These are phyloP conservation scores for Sturnira hondurensis DNA, from an alignment of 2,113 vertebrate genomes.

Conservation along the genomic window DNA sequence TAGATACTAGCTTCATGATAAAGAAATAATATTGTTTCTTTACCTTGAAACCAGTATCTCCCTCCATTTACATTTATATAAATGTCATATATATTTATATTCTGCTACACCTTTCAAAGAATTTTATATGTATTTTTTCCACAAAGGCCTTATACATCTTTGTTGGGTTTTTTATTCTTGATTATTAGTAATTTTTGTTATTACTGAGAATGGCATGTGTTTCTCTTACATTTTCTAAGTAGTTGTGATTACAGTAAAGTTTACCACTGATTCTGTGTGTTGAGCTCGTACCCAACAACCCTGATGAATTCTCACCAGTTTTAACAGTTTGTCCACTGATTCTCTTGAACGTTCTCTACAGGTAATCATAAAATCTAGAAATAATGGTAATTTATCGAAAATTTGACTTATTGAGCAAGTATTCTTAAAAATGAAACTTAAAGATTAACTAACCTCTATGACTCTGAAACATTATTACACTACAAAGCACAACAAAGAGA, in stretches of 20 bases:
- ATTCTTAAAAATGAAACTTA: not conserved
- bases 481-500: not conserved
- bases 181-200: not conserved
- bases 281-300: not conserved
- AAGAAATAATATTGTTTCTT: not conserved
- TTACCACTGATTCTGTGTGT: not conserved
- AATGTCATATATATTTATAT: not conserved
- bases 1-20: too few relatives aligned
- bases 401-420: not conserved
- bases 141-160: not conserved
- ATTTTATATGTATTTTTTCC: conserved; percentile 7
- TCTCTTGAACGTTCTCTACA: not conserved
- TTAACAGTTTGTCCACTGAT: not conserved
- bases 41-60: not conserved
- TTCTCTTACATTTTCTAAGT: conserved; percentile 6
- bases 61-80: not conserved
- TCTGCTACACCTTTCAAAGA: not conserved
- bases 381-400: not conserved
- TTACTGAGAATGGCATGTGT: not conserved
- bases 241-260: not conserved
- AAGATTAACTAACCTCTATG: not conserved
- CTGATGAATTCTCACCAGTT: not conserved
- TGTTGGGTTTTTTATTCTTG: not conserved
- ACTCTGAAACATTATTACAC: not conserved
- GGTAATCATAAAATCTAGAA: not conserved